Evolutionary conservation across 2,797 vertebrate genomes (phyloP).

Genomic region (Enteromius trimaculatus): DNA sequence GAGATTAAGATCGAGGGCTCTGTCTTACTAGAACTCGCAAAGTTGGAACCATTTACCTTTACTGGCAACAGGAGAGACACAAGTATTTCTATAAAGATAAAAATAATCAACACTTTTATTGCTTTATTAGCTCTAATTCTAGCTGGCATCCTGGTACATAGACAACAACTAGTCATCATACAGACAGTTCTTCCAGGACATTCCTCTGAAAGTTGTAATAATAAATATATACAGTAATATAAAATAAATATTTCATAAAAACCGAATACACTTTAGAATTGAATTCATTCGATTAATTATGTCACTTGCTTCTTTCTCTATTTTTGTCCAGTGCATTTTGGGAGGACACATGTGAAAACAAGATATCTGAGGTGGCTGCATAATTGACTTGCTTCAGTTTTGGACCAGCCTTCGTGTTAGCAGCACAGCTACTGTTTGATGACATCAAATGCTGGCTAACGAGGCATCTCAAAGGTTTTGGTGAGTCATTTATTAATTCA

Average conservation of each 20-base stretch:
- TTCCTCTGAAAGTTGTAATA: not conserved
- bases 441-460: not conserved
- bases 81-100: not conserved
- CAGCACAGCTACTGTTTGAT: slow-evolving; percentile 1
- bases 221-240: not conserved
- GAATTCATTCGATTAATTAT: not conserved
- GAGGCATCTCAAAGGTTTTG: not conserved
- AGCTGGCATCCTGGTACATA: not conserved
- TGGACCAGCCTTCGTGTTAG: not conserved
- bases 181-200: not conserved
- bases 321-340: not conserved
- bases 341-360: not conserved
- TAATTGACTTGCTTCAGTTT: not conserved
- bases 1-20: not conserved
- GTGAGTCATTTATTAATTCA: not conserved
- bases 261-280: not conserved
- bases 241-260: not conserved
- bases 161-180: not conserved
- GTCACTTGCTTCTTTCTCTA: not conserved
- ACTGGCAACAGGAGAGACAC: not conserved
- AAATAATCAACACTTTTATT: not conserved
- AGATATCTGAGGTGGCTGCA: not conserved
- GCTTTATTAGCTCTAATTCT: not conserved
- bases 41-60: not conserved
- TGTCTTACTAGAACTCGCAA: not conserved